Evolutionary conservation across 1,140 invertebrate species (phyloP).

Genomic region (Bombus soroeensis): DNA sequence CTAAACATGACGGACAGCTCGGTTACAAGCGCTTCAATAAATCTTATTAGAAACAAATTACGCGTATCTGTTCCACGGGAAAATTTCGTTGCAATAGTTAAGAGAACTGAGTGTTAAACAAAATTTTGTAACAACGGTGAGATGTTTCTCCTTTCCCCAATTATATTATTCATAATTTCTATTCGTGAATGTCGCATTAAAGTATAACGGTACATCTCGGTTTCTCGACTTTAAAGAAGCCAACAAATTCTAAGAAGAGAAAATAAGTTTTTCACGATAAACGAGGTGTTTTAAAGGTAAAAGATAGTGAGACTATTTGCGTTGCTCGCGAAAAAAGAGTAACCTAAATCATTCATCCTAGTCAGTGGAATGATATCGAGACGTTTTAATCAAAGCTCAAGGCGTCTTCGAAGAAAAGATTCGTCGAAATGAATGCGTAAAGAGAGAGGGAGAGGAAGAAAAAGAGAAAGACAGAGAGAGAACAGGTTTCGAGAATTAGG

Average conservation of each 20-base stretch:
- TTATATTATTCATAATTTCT: not conserved
- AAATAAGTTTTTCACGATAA: not conserved
- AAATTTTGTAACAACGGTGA: not conserved
- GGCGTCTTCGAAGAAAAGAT: not conserved
- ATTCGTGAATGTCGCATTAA: not conserved
- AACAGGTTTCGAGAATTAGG: not conserved
- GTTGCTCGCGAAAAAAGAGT: not conserved
- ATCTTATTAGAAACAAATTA: not conserved
- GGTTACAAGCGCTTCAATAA: too few species aligned
- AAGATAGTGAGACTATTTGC: not conserved
- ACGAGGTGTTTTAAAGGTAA: not conserved
- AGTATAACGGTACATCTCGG: too few species aligned
- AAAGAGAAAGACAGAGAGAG: not conserved
- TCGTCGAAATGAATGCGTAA: not conserved
- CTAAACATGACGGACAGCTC: not conserved
- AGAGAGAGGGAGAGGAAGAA: not conserved
- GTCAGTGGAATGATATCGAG: not conserved
- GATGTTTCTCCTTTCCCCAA: not conserved
- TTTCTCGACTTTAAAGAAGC: not conserved
- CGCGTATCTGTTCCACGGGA: too few species aligned
- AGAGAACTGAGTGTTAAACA: not conserved
- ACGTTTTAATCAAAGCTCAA: not conserved
- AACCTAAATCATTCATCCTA: not conserved
- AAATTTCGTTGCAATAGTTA: not conserved
- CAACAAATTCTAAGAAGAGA: not conserved